A percentile compares a stretch with the other conserved stretches of the same genome.
Conservation (phyloP, 1,140 invertebrate species). For the Elysia chlorotica region DNA sequence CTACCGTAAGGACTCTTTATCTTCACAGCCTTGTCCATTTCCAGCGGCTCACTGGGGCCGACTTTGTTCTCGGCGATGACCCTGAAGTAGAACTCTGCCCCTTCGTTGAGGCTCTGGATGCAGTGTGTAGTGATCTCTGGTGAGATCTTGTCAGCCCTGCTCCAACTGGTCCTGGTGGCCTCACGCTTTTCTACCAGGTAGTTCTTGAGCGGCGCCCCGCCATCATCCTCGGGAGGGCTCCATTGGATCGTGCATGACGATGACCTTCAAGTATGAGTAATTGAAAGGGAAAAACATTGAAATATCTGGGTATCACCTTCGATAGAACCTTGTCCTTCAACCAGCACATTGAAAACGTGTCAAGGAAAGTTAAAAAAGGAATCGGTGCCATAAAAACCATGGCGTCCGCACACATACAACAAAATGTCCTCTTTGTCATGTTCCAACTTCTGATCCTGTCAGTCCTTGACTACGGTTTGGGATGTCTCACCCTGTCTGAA, state of each 20-base stretch:
- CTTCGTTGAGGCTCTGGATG: conserved; percentile 49
- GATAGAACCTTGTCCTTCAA: no score
- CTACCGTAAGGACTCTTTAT: conserved; percentile 56
- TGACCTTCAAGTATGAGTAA: no score
- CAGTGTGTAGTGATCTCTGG: conserved; percentile 31
- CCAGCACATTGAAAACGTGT: no score
- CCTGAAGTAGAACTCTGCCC: conserved; percentile 84
- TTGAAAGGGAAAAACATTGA: no score
- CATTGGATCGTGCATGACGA: conserved; percentile 88
- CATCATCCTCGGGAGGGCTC: conserved; percentile 75
- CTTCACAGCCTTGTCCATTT: conserved; percentile 48
- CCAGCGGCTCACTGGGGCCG: conserved; percentile 51
- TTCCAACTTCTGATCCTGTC: no score
- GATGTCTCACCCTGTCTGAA: no score
- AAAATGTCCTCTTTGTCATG: no score
- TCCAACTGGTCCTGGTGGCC: conserved; percentile 40
- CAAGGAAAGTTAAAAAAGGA: no score
- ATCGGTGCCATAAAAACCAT: no score
- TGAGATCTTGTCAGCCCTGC: conserved; percentile 41
- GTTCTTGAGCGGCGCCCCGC: conserved; percentile 66
- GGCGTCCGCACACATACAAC: no score
- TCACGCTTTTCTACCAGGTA: conserved; percentile 54
- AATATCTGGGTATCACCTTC: no score
- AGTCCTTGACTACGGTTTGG: no score
- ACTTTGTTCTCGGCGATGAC: conserved; percentile 55